phyloP scores from a whole-genome alignment of 2,888 invertebrate species.

The Standfussiana lucernea region DNA sequence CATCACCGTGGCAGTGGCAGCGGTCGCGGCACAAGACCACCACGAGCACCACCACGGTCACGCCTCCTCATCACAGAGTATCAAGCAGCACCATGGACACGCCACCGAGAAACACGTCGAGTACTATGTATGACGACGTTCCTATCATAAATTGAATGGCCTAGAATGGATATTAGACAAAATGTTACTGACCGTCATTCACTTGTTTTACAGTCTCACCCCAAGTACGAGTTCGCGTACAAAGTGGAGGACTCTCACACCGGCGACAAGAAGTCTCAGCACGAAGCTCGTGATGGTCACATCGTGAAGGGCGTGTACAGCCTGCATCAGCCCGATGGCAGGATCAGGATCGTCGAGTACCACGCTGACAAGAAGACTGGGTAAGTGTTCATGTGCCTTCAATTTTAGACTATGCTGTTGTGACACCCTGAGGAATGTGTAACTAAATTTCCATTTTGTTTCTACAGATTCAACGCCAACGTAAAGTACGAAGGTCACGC shows the following conservation, averaged over 20 bases:
- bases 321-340: constrained; percentile 83
- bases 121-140: constrained; percentile 53
- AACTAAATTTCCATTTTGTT: not conserved
- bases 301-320: constrained; percentile 90
- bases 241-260: constrained; percentile 88
- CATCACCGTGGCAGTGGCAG: constrained; percentile 32
- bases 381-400: constrained; percentile 15
- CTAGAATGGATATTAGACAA: too few relatives aligned
- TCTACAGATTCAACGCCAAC: constrained; percentile 74
- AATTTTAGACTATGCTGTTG: not conserved
- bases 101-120: constrained; percentile 60
- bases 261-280: constrained; percentile 87
- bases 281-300: constrained; percentile 88
- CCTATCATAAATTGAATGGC: not conserved
- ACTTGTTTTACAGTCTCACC: constrained; percentile 74
- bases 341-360: constrained; percentile 86
- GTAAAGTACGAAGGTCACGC: constrained; percentile 79
- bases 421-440: not conserved
- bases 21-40: constrained; percentile 49
- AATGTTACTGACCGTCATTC: not conserved
- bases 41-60: constrained; percentile 68
- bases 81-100: constrained; percentile 70
- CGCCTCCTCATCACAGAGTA: constrained; percentile 76
- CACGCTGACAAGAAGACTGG: constrained; percentile 81
- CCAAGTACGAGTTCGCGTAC: constrained; percentile 87